Evolutionary conservation across 2,113 vertebrate genomes (phyloP).

Genomic region (Sigmodon hispidus): DNA sequence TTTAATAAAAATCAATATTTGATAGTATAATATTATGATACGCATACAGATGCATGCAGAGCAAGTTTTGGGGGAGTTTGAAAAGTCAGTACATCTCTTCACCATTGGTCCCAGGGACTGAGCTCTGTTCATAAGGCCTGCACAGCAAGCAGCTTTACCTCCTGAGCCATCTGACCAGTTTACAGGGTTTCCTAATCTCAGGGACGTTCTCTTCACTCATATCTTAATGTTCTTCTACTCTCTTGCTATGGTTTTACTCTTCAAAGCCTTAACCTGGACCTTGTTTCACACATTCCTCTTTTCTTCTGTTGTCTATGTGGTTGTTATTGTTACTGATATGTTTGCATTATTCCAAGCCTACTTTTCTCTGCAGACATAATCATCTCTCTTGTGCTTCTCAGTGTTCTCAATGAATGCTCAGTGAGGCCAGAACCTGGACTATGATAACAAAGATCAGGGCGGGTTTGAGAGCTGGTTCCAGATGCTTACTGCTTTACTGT

Average conservation of each 20-base stretch:
- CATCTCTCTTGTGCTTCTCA: background rate
- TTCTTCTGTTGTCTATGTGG: too few relatives aligned
- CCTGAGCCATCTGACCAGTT: background rate
- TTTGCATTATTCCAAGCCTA: background rate
- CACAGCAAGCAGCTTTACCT: too few relatives aligned
- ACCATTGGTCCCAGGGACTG: background rate
- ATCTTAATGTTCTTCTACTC: background rate
- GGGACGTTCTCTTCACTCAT: background rate
- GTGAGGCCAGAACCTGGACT: background rate
- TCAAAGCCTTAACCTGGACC: background rate
- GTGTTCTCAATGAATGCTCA: background rate
- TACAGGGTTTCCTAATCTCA: background rate
- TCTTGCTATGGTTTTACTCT: background rate
- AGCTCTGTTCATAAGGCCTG: too few relatives aligned
- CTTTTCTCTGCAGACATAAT: background rate
- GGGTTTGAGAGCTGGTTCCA: background rate
- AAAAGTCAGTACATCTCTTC: too few relatives aligned
- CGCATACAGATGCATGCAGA: background rate
- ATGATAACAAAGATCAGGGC: background rate
- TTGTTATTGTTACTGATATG: background rate
- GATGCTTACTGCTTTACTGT: background rate
- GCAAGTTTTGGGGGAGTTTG: background rate
- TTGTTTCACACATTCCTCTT: background rate
- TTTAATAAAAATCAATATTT: background rate
- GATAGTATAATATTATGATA: too few relatives aligned